Base-by-base conservation (phyloP, 2,888 invertebrate species). In the Pterobdella sp. region DNA sequence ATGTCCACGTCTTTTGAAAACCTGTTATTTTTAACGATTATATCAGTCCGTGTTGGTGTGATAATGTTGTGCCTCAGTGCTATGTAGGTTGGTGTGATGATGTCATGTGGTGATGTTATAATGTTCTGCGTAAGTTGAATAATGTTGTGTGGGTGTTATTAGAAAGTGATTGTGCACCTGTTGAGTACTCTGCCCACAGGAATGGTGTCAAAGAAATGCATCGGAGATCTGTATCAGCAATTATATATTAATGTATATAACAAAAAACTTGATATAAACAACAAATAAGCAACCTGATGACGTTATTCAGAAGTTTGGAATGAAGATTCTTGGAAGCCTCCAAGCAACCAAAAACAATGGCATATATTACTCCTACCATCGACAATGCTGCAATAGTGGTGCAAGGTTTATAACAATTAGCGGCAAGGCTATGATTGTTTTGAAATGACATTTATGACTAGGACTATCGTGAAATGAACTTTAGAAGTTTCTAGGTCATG, bases 131-230 rank as follows among this genome's bases (percentile, higher is more conserved):
- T 26, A 37, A 26, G 35, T 56, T 49, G 26, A 65, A 67, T 31
- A 68, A 63, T 63, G 63, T 63, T 10, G 63, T 63, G 7, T 63
- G 63, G n/a, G 10, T 63, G 63, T 63, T 22, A 10, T 22, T 29
- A 7, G n/a, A 26, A 14, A 14, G n/a, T 22, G 42, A 42, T 14
- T 42, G 42, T 7, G 42, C n/a, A 75, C 49, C 84, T 79, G 77
- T 85, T 84, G 34, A 84, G 74, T 73, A 84, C 82, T 26, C 84
- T 78, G 2, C 85, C 84, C 18, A 83, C 76, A 10, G 85, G 85
- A 1, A 85, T 85, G 1, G 82, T 82, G 76, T 85, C 85, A 73
- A 83, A 85, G 79, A 85, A 84, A 3, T 81, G 76, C 83, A 84
- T 83, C 1, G 84, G 83, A 0, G 80, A 79, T 32, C 65, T 65